Base-by-base conservation (phyloP, 2,113 vertebrate species). In the Tiliqua scincoides region DNA sequence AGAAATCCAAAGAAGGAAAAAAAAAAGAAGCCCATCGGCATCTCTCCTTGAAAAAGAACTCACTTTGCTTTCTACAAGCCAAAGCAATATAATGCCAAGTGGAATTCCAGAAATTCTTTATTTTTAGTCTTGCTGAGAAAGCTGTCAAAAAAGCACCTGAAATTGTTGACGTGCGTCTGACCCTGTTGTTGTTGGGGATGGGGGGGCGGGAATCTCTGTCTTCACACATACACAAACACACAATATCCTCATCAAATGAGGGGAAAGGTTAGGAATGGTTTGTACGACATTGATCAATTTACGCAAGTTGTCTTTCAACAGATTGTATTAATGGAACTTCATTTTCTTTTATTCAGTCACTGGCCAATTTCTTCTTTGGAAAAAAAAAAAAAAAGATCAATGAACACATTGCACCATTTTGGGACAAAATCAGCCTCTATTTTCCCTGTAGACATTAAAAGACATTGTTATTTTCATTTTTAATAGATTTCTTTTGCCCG, bases 361-460 rank as follows among this genome's bases (percentile, higher is more conserved):
- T 72, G 76, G 93, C 94, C 96, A 95, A 96, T 96, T 96, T 97
- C 95, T 95, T 92, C 94, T 95, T 83, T 95, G 94, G 52, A 32
- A 94, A 95, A 96, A 95, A 97, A 96, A 97, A 63, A 32, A 94
- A 95, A 96, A 95, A 97, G 96, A 97, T 97, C 97, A 97, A 97
- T 97, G 96, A 96, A 92, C 90, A 83, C 74, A 88, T 97, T 95
- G 93, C 92, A 92, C 93, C 92, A 89, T 95, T 95, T 95, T 95
- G 96, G 94, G 93, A 96, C 92, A 94, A 95, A 95, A 95, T 91
- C 89, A 95, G 95, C 94, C 87, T 93, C 94, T 94, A 96, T 97
- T 97, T 97, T 96, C 93, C 91, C 91, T 95, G 95, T 95, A 96
- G 97, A 97, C 91, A 96, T 97, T 93, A 93, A 96, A 94, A 91